Conservation (phyloP, 2,113 vertebrate genomes). For the Rhinopomastus cyanomelas region DNA sequence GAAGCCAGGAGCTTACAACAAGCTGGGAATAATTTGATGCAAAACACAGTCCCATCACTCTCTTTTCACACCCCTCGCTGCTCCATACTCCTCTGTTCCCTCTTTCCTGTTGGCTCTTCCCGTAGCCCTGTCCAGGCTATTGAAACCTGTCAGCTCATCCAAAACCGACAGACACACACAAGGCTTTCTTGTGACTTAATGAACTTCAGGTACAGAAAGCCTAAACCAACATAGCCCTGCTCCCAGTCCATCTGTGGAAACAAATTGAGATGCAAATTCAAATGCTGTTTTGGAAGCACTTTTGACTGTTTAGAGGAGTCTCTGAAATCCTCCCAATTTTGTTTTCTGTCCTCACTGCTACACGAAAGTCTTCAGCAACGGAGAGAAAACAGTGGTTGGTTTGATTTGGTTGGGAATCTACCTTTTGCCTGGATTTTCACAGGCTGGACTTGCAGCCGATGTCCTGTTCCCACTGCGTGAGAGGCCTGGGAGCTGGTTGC, state of each 20-base stretch:
- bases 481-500: not conserved
- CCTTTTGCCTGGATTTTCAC: not conserved
- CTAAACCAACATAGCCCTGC: not conserved
- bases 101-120: not conserved
- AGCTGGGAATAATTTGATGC: slow-evolving; percentile 29
- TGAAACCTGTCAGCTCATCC: slow-evolving; percentile 12
- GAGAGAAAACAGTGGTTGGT: not conserved
- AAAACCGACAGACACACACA: slow-evolving; percentile 38
- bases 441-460: not conserved
- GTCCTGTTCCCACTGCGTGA: not conserved
- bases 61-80: not conserved
- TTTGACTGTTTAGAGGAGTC: not conserved
- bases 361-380: not conserved
- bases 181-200: slow-evolving; percentile 47
- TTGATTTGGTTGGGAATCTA: not conserved
- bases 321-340: not conserved
- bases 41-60: not conserved
- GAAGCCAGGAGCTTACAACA: slow-evolving; percentile 22
- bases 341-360: not conserved
- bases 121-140: not conserved
- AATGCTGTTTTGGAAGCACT: not conserved
- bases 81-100: not conserved
- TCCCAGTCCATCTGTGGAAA: slow-evolving; percentile 39
- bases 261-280: not conserved
- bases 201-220: not conserved